Base-by-base conservation (phyloP, 2,888 invertebrate genomes). In the Amphipyra tragopoginis region DNA sequence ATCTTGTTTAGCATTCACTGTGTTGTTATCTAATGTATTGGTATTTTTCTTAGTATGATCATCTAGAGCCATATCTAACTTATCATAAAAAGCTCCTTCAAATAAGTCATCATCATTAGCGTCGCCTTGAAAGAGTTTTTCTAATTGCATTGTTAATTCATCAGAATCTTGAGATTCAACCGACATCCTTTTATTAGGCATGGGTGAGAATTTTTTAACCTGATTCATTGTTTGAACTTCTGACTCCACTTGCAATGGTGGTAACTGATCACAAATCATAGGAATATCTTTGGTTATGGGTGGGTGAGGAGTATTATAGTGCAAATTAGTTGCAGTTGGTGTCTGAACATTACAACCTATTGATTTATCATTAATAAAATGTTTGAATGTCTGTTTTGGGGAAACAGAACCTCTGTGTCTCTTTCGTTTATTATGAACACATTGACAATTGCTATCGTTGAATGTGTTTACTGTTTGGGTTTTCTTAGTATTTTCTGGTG, bases 51-150 rank as follows among this genome's bases (percentile, higher is more conserved):
- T 84, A 11, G 53, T 56, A 36, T 55, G 76, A 36, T 83, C 83
- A 61, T 87, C 83, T 60, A 65, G 60, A 40, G 64, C 10, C n/a
- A 76, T 65, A 57, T 87, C 86, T 56, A 83, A 68, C 53, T 77
- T 79, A 57, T 87, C 83, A 77, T 83, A 91, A 7, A 91, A 72
- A 29, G 86, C 81, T 44, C 86, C 85, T 65, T 92, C 90, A 85
- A 94, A 95, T 68, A 95, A 80, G 65, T 94, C 93, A 75, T 94
- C 93, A 75, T 93, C 93, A 81, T 88, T 89, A 26, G 86, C 73
- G 61, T 91, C 90, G 38, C 85, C 85, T 71, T 92, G 87, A 77
- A 95, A 95, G n/a, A 95, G 76, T 76, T 92, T 91, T 74, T 94
- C 93, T 72, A 95, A 78, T 69, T 94, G 92, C 71, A 86, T 84